Evolutionary conservation across 2,888 invertebrate genomes (phyloP).

Genomic region (Cosmorhoe ocellata): DNA sequence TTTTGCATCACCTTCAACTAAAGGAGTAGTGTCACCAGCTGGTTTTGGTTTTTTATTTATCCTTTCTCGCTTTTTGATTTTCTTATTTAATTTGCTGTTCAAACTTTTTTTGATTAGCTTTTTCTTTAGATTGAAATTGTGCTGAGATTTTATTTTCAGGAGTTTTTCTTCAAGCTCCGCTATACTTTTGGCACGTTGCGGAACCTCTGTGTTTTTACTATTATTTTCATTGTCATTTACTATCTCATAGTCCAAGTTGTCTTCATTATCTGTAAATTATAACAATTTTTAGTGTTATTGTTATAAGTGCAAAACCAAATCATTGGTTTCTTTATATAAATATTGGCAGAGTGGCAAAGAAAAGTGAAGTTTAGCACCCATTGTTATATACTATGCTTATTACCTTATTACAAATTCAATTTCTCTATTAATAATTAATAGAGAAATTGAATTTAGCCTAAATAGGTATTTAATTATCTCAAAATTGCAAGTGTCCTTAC

Average conservation of each 20-base stretch:
- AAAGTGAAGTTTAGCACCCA: too few relatives aligned
- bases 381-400: too few relatives aligned
- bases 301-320: too few relatives aligned
- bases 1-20: slow-evolving; percentile 34
- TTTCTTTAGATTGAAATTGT: slow-evolving; percentile 84
- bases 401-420: too few relatives aligned
- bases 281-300: not conserved
- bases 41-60: slow-evolving; percentile 55
- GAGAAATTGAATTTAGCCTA: too few relatives aligned
- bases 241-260: slow-evolving; percentile 63
- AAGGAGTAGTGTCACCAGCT: slow-evolving; percentile 37
- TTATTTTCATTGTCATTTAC: slow-evolving; percentile 47
- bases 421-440: too few relatives aligned
- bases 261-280: slow-evolving; percentile 57
- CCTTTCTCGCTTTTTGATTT: slow-evolving; percentile 83
- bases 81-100: slow-evolving; percentile 86
- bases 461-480: too few relatives aligned
- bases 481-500: slow-evolving; percentile 50
- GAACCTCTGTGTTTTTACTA: slow-evolving; percentile 52
- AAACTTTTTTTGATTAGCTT: slow-evolving; percentile 86
- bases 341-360: too few relatives aligned
- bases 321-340: too few relatives aligned
- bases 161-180: slow-evolving; percentile 85
- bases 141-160: slow-evolving; percentile 83
- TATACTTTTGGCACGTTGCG: slow-evolving; percentile 82